Conservation (phyloP, 2,113 vertebrate species). For the Mustelus asterias region DNA sequence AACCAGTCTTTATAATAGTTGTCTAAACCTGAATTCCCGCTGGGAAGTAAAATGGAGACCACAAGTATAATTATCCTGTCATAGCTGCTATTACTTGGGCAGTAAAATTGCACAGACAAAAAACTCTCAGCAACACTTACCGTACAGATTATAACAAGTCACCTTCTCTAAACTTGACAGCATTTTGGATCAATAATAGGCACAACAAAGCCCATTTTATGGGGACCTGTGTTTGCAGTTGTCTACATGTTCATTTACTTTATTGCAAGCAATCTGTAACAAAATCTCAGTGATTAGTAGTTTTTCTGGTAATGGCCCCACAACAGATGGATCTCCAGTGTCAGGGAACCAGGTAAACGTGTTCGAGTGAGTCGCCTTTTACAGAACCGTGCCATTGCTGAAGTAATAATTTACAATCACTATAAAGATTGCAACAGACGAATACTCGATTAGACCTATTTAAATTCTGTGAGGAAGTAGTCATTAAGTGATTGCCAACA, state of each 20-base stretch:
- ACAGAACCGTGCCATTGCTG: neutral
- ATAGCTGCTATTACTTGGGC: neutral
- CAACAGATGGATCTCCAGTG: neutral
- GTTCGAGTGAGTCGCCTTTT: neutral
- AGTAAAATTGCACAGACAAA: neutral
- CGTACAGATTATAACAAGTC: neutral
- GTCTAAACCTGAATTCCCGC: neutral
- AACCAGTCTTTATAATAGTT: neutral
- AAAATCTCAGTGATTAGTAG: neutral
- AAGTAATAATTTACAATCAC: neutral
- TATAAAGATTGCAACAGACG: neutral
- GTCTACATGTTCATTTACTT: neutral
- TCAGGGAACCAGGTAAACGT: neutral
- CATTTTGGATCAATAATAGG: neutral
- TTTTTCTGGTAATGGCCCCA: neutral
- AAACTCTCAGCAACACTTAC: neutral
- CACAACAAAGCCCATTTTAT: neutral
- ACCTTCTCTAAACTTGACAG: neutral
- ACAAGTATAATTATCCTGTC: conserved; percentile 21
- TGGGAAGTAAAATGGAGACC: neutral
- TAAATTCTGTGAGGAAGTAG: neutral
- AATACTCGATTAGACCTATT: neutral
- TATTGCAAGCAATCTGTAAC: neutral
- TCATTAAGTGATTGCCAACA: neutral
- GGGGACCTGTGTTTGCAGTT: neutral